These are phyloP conservation scores for Phasia obesa DNA, from an alignment of 2,888 invertebrate genomes.

Conservation along the genomic window DNA sequence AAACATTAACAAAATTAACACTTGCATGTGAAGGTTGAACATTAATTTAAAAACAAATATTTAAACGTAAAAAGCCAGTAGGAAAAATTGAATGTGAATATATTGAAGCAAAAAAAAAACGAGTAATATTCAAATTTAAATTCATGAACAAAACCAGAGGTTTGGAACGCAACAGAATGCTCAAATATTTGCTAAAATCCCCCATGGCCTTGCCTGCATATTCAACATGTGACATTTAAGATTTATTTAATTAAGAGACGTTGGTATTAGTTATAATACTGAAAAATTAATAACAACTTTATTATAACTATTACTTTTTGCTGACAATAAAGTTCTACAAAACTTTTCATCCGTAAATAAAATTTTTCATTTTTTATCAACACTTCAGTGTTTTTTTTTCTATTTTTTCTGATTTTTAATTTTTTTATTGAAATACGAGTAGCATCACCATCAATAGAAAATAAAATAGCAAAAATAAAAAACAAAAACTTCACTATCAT, in stretches of 20 bases:
- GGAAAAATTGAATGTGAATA: conserved; percentile 3
- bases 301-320: conserved; percentile 26
- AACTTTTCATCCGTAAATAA: conserved; percentile 20
- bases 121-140: too few relatives aligned
- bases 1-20: conserved; percentile 53
- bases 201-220: too few relatives aligned
- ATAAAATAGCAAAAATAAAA: not conserved
- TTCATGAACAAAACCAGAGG: not conserved
- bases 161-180: too few relatives aligned
- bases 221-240: too few relatives aligned
- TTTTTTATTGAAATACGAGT: too few relatives aligned
- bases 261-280: not conserved
- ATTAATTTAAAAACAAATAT: conserved; percentile 40
- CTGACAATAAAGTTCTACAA: conserved; percentile 10
- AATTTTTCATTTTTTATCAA: conserved; percentile 33
- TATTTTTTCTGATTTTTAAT: not conserved
- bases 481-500: conserved; percentile 35
- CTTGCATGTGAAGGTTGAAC: conserved; percentile 43
- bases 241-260: too few relatives aligned
- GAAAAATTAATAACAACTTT: conserved; percentile 7
- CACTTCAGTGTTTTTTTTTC: not conserved
- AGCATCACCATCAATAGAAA: conserved; percentile 15
- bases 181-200: too few relatives aligned
- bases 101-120: too few relatives aligned
- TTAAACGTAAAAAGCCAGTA: conserved; percentile 1